A percentile compares a stretch with the other conserved stretches of the same genome.
Conservation (phyloP, 2,797 vertebrate genomes). For the Enteromius anoplus region DNA sequence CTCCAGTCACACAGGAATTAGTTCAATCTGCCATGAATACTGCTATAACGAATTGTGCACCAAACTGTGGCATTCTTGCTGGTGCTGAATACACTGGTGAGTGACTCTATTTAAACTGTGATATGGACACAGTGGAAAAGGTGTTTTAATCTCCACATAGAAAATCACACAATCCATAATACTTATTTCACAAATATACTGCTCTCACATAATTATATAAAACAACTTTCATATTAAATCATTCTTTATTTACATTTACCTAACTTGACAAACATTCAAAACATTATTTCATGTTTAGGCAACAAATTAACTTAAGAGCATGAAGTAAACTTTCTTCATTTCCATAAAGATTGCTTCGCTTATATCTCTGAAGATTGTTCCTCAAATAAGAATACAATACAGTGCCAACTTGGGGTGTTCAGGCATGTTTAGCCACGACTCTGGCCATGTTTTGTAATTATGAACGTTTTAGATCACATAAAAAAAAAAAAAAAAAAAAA, state of each 20-base stretch:
- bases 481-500: no score
- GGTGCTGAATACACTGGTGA: constrained; percentile 61
- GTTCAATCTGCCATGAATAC: neutral
- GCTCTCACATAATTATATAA: neutral
- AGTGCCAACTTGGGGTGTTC: neutral
- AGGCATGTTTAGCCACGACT: neutral
- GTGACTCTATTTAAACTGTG: neutral
- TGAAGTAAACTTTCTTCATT: neutral
- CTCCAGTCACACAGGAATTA: constrained; percentile 34
- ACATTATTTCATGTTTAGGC: neutral
- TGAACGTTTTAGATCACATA: neutral
- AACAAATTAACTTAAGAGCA: neutral
- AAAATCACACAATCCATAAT: neutral
- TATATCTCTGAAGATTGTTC: neutral
- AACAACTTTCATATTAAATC: neutral
- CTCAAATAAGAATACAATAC: neutral
- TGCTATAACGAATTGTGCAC: neutral
- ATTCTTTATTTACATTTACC: neutral
- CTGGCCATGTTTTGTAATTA: neutral
- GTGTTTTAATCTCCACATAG: neutral
- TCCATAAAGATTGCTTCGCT: neutral
- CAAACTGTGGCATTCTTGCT: constrained; percentile 46
- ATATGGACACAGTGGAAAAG: neutral
- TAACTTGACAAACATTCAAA: neutral
- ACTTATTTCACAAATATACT: neutral